Percentiles rank a stretch among this genome's conserved stretches.
These are phyloP conservation scores for Lepeophtheirus nordmannii DNA, from an alignment of 2,888 invertebrate species.

Conservation along the genomic window DNA sequence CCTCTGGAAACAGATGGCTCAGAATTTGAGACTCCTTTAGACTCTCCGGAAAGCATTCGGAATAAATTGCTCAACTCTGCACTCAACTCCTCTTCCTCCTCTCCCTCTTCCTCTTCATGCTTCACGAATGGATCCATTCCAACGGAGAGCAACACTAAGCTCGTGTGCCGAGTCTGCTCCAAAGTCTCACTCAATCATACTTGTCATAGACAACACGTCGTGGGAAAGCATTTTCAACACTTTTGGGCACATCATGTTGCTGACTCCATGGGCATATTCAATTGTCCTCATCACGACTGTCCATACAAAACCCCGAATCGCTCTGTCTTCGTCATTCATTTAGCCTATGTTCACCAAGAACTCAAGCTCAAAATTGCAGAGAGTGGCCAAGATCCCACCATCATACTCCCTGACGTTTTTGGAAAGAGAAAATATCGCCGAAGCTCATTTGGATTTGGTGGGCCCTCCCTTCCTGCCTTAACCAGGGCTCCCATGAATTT, in stretches of 20 bases:
- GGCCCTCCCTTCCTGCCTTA: background rate
- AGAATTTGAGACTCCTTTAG: slow-evolving; percentile 6
- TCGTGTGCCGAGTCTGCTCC: slow-evolving; percentile 19
- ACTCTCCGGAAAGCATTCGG: background rate
- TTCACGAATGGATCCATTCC: background rate
- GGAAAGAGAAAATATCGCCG: slow-evolving; percentile 19
- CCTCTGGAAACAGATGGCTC: slow-evolving; percentile 14
- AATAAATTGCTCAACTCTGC: slow-evolving; percentile 3
- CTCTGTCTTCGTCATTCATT: slow-evolving; percentile 20
- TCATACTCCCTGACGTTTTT: slow-evolving; percentile 17
- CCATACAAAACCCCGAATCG: slow-evolving; percentile 20
- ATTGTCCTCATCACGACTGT: slow-evolving; percentile 19
- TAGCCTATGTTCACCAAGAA: slow-evolving; percentile 19
- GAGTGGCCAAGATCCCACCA: slow-evolving; percentile 14
- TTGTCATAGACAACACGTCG: slow-evolving; percentile 23
- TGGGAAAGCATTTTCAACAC: slow-evolving; percentile 22
- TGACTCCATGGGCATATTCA: slow-evolving; percentile 12
- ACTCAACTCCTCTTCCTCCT: background rate
- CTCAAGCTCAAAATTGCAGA: slow-evolving; percentile 17
- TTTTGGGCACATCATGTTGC: slow-evolving; percentile 18
- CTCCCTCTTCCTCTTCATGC: background rate
- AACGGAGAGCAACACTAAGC: slow-evolving; percentile 11
- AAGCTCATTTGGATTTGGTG: slow-evolving; percentile 1
- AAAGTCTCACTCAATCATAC: slow-evolving; percentile 22
- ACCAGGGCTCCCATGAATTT: background rate